Evolutionary conservation across 1,140 invertebrate genomes (phyloP), one percentile per base, ranked within the genome.

Genomic region (Papilio helenus): DNA sequence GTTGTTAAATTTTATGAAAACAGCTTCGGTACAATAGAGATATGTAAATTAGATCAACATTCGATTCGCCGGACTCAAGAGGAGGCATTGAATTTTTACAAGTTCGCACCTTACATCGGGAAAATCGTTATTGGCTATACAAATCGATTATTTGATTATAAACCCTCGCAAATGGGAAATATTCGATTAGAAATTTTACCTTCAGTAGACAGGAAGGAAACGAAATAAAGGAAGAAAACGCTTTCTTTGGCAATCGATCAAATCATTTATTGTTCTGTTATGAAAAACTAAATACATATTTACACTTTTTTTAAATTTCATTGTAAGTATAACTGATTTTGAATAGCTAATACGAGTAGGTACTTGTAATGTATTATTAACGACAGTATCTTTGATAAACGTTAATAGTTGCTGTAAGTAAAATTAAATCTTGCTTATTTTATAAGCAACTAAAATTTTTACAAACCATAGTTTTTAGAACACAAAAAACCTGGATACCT

Each of bases 1-100:
- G 88, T 86, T 88, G 89, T 92, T 92, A 91, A 92, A 92, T 92
- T 93, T 94, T 92, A 91, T 91, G 89, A 86, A 89, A 91, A 87
- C 85, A 83, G 87, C 61, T 81, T 81, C 83, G 84, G 87, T 87
- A 92, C 88, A 90, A 92, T 90, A 82, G 88, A 85, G 82, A 87
- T 92, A 92, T 93, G 90, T 90, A 92, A 92, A 93, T 89, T 82
- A 87, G 83, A 65, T 58, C 29, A 77, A 61, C 34, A 61, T 77
- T 77, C 76, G 84, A 85, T 76, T 84, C 76, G 82, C 79, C 55
- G 80, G 83, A 82, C 74, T 23, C 79, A 46, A 68, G 80, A 72
- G 77, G 78, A 84, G 73, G 82, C 82, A 84, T 88, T 86, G 85
- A 80, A 87, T 83, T 83, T 86, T 84, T 71, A 81, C 84, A 84